Evolutionary conservation across 2,113 vertebrate genomes (phyloP).

Genomic region (Phocoena phocoena): DNA sequence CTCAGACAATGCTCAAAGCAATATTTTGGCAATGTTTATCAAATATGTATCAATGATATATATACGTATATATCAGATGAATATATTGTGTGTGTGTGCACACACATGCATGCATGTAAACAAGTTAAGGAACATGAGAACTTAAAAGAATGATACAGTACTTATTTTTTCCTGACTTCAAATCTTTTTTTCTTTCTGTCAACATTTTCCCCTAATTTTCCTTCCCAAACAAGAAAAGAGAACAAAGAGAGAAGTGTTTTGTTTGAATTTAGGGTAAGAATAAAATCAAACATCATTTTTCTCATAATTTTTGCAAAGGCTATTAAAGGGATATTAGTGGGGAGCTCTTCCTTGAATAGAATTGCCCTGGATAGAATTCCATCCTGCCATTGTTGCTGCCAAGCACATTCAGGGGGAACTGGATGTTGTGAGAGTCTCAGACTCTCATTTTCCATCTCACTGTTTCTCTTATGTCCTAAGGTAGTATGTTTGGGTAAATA

Average conservation of each 20-base stretch:
- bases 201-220: not conserved
- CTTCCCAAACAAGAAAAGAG: slow-evolving; percentile 28
- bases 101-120: not conserved
- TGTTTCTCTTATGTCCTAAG: not conserved
- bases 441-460: slow-evolving; percentile 35
- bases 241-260: slow-evolving; percentile 29
- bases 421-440: not conserved
- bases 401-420: not conserved
- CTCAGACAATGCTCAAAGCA: not conserved
- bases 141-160: not conserved
- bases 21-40: not conserved
- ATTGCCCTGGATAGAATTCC: not conserved
- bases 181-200: not conserved
- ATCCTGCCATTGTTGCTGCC: slow-evolving; percentile 32
- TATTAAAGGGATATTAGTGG: not conserved
- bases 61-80: not conserved
- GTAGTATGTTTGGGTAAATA: not conserved
- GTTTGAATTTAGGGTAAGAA: slow-evolving; percentile 52
- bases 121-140: not conserved
- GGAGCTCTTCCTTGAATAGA: slow-evolving; percentile 51
- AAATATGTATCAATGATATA: not conserved
- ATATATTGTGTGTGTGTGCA: not conserved
- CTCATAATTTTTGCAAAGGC: slow-evolving; percentile 25
- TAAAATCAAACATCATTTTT: slow-evolving; percentile 32
- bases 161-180: slow-evolving; percentile 24